phyloP scores from a whole-genome alignment of 2,113 vertebrate species.

The Nothoprocta pentlandii region DNA sequence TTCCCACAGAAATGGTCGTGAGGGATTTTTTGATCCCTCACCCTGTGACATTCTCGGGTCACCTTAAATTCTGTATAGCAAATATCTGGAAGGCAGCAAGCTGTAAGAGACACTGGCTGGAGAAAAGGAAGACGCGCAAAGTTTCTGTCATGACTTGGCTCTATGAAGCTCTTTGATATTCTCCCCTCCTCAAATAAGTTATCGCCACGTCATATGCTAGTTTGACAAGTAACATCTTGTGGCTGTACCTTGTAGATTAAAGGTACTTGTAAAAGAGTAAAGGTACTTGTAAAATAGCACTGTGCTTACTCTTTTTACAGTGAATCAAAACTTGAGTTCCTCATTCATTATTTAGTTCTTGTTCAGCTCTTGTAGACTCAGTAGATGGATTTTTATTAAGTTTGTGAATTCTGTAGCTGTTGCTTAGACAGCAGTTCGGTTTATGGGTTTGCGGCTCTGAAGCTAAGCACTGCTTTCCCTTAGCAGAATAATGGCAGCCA shows the following conservation, averaged over 20 bases:
- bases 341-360: background rate
- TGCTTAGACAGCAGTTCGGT: background rate
- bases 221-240: background rate
- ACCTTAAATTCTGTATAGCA: background rate
- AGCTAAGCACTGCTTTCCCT: background rate
- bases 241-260: background rate
- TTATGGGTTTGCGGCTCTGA: background rate
- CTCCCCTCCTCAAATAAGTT: background rate
- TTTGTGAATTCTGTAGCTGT: background rate
- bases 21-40: background rate
- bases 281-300: background rate
- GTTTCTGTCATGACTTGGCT: background rate
- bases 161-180: background rate
- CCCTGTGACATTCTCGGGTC: background rate
- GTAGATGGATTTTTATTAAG: background rate
- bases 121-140: background rate
- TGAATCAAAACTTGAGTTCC: background rate
- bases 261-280: background rate
- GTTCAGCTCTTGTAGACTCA: background rate
- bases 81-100: background rate
- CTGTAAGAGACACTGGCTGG: background rate
- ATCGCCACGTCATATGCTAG: accelerated
- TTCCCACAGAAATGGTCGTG: background rate
- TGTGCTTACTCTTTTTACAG: background rate
- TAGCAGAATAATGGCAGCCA: background rate